phyloP scores from a whole-genome alignment of 2,113 vertebrate genomes.

The Cavia aperea region DNA sequence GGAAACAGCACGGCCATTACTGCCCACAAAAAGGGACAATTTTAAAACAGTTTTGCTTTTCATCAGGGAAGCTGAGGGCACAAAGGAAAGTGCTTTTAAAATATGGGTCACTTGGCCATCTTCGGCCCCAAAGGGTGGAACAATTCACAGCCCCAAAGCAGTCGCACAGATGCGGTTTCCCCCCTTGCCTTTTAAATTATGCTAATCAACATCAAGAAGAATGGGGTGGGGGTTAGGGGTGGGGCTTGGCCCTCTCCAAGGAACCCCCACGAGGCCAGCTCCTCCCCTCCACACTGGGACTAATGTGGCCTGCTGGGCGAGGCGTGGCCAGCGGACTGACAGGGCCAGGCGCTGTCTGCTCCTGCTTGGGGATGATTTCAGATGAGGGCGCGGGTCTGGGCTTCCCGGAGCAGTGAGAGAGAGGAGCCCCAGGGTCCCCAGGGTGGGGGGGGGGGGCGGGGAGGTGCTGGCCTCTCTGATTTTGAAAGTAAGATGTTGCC shows the following conservation, averaged over 20 bases:
- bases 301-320: too few species aligned
- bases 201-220: conserved; percentile 69
- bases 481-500: background rate
- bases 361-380: background rate
- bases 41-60: conserved; percentile 90
- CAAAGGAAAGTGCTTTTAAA: conserved; percentile 86
- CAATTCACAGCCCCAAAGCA: conserved; percentile 73
- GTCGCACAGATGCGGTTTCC: conserved; percentile 54
- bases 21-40: conserved; percentile 87
- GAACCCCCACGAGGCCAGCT: too few species aligned
- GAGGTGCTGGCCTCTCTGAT: background rate
- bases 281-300: too few species aligned
- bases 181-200: conserved; percentile 70
- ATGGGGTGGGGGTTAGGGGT: background rate
- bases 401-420: background rate
- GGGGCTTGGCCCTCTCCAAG: background rate
- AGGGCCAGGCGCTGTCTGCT: background rate
- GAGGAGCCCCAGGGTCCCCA: background rate
- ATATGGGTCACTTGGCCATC: conserved; percentile 79
- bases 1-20: conserved; percentile 90
- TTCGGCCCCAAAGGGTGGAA: conserved; percentile 65
- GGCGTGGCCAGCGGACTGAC: too few species aligned
- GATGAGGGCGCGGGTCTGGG: background rate
- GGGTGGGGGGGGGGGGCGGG: background rate
- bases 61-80: conserved; percentile 73